phyloP scores from a whole-genome alignment of 92 coral and sea anemone genomes.

The Epizoanthus stellaris region DNA sequence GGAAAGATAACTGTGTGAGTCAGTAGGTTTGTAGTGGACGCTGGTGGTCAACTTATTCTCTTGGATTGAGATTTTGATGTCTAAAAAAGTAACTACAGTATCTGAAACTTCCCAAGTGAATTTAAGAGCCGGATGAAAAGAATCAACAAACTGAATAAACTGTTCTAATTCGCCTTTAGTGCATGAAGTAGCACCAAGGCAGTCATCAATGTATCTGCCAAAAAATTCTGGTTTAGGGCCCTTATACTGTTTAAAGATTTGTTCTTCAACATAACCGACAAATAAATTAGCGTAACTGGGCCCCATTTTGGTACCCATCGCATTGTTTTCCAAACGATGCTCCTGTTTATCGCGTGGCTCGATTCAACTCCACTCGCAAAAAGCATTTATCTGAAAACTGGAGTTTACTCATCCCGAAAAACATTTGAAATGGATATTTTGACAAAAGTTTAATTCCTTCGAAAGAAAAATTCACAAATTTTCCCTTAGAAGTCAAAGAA shows the following conservation, averaged over 20 bases:
- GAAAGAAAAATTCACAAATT: no score
- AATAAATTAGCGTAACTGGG: conserved; percentile 58
- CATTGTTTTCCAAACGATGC: no score
- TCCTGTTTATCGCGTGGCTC: no score
- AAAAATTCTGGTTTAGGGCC: conserved; percentile 57
- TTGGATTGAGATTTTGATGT: conserved; percentile 32
- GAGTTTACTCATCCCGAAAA: no score
- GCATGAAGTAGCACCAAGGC: conserved; percentile 51
- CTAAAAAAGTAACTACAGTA: conserved; percentile 2
- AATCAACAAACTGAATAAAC: conserved; percentile 34
- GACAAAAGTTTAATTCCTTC: no score
- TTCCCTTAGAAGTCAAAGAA: no score
- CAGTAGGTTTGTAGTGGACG: conserved; percentile 50
- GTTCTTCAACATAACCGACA: conserved; percentile 43
- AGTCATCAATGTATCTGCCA: conserved; percentile 58
- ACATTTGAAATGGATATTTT: no score
- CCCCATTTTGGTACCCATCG: conserved; percentile 53
- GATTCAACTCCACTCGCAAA: no score
- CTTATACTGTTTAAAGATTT: conserved; percentile 41
- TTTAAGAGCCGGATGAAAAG: conserved; percentile 36
- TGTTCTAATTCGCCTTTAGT: conserved; percentile 3
- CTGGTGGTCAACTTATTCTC: neutral
- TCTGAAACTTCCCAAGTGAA: conserved; percentile 46
- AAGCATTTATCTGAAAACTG: no score
- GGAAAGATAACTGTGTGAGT: conserved; percentile 32